Evolutionary conservation across 2,797 vertebrate species (phyloP).

Genomic region (Dryobates pubescens): DNA sequence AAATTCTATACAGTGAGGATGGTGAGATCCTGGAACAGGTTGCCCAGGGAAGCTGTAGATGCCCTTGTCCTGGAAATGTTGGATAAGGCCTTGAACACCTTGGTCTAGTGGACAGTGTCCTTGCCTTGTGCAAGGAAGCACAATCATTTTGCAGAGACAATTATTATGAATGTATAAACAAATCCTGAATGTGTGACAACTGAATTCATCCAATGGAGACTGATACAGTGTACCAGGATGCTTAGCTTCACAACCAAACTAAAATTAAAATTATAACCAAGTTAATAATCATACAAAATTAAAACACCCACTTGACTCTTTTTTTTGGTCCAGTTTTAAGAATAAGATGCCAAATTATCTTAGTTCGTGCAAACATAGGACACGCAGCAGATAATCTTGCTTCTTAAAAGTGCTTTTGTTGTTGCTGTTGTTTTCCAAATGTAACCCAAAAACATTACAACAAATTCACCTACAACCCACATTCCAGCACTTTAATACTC

Average conservation of each 20-base stretch:
- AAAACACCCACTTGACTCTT: background rate
- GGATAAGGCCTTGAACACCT: too few relatives aligned
- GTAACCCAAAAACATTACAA: background rate
- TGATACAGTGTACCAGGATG: accelerated
- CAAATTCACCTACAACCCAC: background rate
- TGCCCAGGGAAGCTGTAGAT: too few relatives aligned
- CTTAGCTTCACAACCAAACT: background rate
- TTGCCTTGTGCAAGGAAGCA: too few relatives aligned
- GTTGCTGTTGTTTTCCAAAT: background rate
- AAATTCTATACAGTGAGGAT: too few relatives aligned
- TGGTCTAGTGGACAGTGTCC: too few relatives aligned
- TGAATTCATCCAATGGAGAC: background rate
- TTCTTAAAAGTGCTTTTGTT: accelerated
- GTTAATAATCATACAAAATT: background rate
- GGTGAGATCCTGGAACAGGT: too few relatives aligned
- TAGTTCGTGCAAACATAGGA: background rate
- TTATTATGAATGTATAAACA: background rate
- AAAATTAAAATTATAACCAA: background rate
- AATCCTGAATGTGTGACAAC: background rate
- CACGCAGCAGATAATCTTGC: background rate
- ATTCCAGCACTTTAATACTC: background rate
- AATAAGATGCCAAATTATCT: background rate
- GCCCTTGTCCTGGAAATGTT: too few relatives aligned
- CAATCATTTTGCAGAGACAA: background rate
- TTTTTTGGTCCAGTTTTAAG: background rate